These are phyloP conservation scores for Gymnocephalus cernua DNA, from an alignment of 2,113 vertebrate species.

Conservation along the genomic window DNA sequence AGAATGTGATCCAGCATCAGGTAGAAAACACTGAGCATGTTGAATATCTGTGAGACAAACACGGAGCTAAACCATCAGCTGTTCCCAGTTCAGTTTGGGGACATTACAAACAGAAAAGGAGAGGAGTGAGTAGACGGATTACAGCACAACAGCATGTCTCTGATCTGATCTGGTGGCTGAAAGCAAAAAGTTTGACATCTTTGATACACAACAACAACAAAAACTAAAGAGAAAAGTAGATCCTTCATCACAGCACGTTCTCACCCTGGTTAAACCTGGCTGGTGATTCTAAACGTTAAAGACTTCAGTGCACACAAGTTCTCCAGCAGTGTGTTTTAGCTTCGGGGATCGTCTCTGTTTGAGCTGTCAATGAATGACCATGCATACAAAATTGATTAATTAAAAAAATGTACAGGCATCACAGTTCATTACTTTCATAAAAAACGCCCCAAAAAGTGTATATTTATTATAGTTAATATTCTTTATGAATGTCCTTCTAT, in stretches of 20 bases:
- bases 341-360: neutral
- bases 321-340: neutral
- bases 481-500: conserved; percentile 44
- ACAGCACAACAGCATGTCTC: neutral
- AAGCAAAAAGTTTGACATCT: neutral
- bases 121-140: neutral
- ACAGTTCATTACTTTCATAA: conserved; percentile 36
- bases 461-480: conserved; percentile 39
- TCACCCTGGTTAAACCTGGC: neutral
- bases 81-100: neutral
- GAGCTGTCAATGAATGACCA: conserved; percentile 17
- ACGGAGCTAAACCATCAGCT: neutral
- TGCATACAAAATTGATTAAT: conserved; percentile 57
- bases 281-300: conserved; percentile 4
- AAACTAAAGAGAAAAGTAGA: neutral
- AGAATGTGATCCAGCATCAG: rapidly evolving
- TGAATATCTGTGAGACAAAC: neutral
- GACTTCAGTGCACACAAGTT: neutral
- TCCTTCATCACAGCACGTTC: conserved; percentile 29
- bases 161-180: conserved; percentile 9
- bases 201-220: neutral
- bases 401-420: conserved; percentile 45
- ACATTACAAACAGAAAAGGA: neutral
- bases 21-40: neutral
- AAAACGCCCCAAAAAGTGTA: conserved; percentile 48